Conservation (phyloP, 2,888 invertebrate genomes). For the Blastobasis lacticolella region DNA sequence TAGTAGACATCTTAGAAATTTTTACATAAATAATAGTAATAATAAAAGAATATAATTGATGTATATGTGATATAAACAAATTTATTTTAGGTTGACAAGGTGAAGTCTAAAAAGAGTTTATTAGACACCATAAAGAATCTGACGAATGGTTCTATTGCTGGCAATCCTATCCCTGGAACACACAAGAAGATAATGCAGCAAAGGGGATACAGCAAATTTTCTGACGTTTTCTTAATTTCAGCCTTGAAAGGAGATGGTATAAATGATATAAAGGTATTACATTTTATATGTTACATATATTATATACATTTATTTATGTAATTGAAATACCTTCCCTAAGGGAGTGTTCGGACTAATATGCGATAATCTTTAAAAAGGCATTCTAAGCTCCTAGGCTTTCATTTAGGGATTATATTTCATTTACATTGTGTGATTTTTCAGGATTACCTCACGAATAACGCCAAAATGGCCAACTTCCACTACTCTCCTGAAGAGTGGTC, state of each 20-base stretch:
- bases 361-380: too few relatives aligned
- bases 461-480: constrained; percentile 79
- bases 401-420: not conserved
- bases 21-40: too few relatives aligned
- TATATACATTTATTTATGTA: not conserved
- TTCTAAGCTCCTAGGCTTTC: too few relatives aligned
- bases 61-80: not conserved
- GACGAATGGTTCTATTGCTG: constrained; percentile 76
- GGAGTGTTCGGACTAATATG: too few relatives aligned
- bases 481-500: constrained; percentile 81
- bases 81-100: constrained; percentile 76
- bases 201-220: constrained; percentile 76
- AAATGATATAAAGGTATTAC: constrained; percentile 77
- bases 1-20: too few relatives aligned
- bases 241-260: constrained; percentile 86
- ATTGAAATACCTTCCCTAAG: too few relatives aligned
- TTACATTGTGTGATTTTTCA: constrained; percentile 36
- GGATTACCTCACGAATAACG: constrained; percentile 80
- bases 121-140: constrained; percentile 80
- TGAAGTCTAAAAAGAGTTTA: constrained; percentile 82
- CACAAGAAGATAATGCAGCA: constrained; percentile 24
- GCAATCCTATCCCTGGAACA: constrained; percentile 44
- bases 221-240: constrained; percentile 93
- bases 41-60: too few relatives aligned
- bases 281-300: not conserved